Base-by-base conservation (phyloP, 2,888 invertebrate genomes). In the Ophioninae sp. region DNA sequence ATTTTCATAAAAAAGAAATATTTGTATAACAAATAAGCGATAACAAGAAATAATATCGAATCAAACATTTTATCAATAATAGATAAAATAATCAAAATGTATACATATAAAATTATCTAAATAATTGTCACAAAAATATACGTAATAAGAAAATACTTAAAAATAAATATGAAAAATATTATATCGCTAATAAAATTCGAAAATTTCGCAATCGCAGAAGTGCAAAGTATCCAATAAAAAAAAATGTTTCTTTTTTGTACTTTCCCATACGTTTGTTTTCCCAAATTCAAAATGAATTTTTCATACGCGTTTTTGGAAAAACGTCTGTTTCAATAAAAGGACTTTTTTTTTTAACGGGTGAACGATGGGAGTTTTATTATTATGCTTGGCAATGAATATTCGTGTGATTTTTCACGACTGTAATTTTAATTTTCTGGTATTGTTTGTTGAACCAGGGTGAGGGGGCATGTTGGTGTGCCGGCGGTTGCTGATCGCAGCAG, bases 401-500 rank as follows among this genome's bases (percentile, higher is more conserved):
- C 20, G 44, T 50, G 20, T 69, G 5, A 37, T 65, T 75, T 23
- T 65, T 1, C 20, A 44, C 3, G 0, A 13, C 13, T 10, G 6
- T 44, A 8, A 68, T 77, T 59, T 20, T 23, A 74, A 37, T 6
- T 41, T n/a, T 50, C 59, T 69, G 62, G 59, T 83, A 81, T 74
- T 62, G 21, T 37, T 59, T 8, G 2, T 10, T 41, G 20, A 56
- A 65, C 1, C 85, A 91, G 91, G 91, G 90, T 90, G 90, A 89
- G 88, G 92, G 92, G 91, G 92, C 90, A 92, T 92, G 92, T 92
- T 92, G 92, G 89, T 91, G 90, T 90, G 90, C 89, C 89, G 91
- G 92, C 92, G 91, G 91, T 91, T 92, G 91, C 91, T 91, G 90
- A 92, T 92, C 91, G 92, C 91, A 91, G 91, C 91, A 91, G 92